Base-by-base conservation (phyloP, 2,113 vertebrate species). In the Cichladusa arquata region DNA sequence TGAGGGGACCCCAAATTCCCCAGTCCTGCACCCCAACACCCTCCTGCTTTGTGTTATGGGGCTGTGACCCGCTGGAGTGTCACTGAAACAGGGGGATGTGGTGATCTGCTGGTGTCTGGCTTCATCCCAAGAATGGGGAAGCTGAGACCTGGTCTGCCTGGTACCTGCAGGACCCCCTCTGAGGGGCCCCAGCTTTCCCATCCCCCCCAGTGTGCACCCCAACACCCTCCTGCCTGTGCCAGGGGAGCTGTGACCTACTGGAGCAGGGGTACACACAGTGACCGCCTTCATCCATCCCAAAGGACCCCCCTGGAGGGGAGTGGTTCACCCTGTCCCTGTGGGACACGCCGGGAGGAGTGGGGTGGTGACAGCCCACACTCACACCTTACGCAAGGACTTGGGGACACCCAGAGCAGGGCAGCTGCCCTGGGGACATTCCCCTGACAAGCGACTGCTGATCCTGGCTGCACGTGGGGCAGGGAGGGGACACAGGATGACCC, bases 401-500 rank as follows among this genome's bases (percentile, higher is more conserved):
- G 51, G 28, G 31, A 54, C 58, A 31, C 16, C 11, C 1, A 4
- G 65, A 22, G 65, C 36, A 29, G 22, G 33, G 73, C 18, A 20
- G 42, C 50, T 0, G 0, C 25, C 56, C 47, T 81, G 70, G 53
- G 67, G 66, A 85, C 7, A 0, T 65, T 69, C 44, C 36, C n/a
- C 62, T 51, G 74, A 57, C 64, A 33, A 36, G 69, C 19, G 4
- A 34, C n/a, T 0, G 0, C n/a, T 82, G 38, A 7, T 40, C 53
- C 31, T 0, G 1, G 38, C 29, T 33, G 25, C 33, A 8, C 0
- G 0, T 1, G 22, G 45, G 18, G 14, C 65, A 81, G 50, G 44
- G 77, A 78, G 1, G 0, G 44, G 44, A 19, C 0, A 0, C 1
- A 5, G 36, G 26, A 12, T 62, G 57, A 26, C 50, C 26, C 56